phyloP scores from a whole-genome alignment of 2,888 invertebrate genomes.

The Pollenia amentaria region DNA sequence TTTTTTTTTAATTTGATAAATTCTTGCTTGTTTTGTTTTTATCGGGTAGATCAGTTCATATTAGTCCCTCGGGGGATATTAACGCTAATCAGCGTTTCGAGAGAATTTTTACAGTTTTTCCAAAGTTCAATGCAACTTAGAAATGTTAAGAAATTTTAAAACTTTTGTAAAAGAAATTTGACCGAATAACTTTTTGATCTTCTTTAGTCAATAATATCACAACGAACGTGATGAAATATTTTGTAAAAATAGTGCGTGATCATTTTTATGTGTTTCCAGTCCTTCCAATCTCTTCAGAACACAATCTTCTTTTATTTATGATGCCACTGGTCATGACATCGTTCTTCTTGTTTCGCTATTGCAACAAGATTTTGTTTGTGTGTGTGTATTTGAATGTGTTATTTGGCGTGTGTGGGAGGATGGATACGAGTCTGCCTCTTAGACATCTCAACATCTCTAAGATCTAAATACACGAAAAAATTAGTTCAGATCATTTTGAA shows the following conservation, averaged over 20 bases:
- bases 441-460: constrained; percentile 32
- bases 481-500: constrained; percentile 8
- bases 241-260: too few relatives aligned
- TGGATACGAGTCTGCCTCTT: constrained; percentile 12
- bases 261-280: neutral
- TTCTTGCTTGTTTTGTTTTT: too few relatives aligned
- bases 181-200: too few relatives aligned
- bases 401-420: constrained; percentile 41
- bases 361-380: constrained; percentile 16
- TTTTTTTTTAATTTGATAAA: too few relatives aligned
- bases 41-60: too few relatives aligned
- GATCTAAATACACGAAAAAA: constrained; percentile 13
- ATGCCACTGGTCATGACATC: constrained; percentile 67
- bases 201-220: too few relatives aligned
- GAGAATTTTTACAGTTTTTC: neutral
- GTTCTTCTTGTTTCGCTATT: constrained; percentile 36
- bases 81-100: neutral
- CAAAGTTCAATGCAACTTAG: neutral
- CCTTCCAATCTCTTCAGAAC: neutral
- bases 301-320: constrained; percentile 46
- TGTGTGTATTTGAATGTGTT: neutral
- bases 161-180: neutral
- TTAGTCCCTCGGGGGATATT: neutral
- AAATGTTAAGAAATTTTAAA: neutral
- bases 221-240: neutral